Conservation (phyloP, 2,113 vertebrate species). For the Eonycteris spelaea region DNA sequence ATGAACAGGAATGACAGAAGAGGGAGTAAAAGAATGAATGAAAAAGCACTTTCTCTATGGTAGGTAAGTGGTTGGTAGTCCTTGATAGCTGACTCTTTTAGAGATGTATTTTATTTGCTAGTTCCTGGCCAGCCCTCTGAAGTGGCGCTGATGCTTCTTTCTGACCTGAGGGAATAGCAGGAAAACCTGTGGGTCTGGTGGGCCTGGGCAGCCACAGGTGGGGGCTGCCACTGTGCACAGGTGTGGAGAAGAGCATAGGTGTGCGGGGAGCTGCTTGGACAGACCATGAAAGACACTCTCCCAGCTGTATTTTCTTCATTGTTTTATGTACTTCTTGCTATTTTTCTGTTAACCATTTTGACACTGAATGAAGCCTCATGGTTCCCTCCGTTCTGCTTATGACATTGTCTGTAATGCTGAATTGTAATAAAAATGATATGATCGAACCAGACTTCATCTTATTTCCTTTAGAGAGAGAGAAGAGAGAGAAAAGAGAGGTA, state of each 20-base stretch:
- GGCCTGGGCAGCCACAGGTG: not conserved
- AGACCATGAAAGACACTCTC: not conserved
- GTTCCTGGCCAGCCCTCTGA: not conserved
- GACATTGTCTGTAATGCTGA: not conserved
- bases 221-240: not conserved
- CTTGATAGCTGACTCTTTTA: not conserved
- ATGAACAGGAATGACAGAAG: not conserved
- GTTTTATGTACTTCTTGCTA: not conserved
- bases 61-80: not conserved
- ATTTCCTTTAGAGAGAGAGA: not conserved
- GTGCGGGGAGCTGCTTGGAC: too few relatives aligned
- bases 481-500: too few relatives aligned
- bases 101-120: not conserved
- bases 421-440: not conserved
- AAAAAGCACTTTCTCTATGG: not conserved
- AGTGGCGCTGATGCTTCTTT: not conserved
- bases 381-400: not conserved
- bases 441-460: not conserved
- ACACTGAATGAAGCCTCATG: not conserved
- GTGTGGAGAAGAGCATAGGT: not conserved
- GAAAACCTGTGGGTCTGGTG: not conserved
- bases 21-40: not conserved
- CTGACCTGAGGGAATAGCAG: not conserved
- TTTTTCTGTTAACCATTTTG: not conserved
- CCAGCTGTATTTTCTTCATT: not conserved